Evolutionary conservation across 2,888 invertebrate species (phyloP).

Genomic region (Crocallis elinguaria): DNA sequence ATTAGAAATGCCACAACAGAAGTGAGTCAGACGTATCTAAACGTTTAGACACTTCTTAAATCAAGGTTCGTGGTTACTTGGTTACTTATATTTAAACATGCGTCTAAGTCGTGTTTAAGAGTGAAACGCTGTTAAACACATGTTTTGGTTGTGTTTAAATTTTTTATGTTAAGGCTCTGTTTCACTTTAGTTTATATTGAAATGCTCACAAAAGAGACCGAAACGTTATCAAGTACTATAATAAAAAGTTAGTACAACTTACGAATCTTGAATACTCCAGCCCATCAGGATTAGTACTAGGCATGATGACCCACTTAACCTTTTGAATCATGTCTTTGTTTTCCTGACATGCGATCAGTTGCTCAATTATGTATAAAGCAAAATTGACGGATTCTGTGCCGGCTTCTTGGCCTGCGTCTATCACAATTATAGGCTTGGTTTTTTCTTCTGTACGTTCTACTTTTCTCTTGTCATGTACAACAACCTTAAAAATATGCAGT

Average conservation of each 20-base stretch:
- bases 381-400: slow-evolving; percentile 59
- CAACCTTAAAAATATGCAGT: slow-evolving; percentile 10
- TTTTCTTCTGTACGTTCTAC: background rate
- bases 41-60: too few species aligned
- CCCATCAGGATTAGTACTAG: slow-evolving; percentile 72
- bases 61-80: too few species aligned
- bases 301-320: slow-evolving; percentile 68
- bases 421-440: slow-evolving; percentile 53
- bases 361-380: slow-evolving; percentile 65
- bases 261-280: slow-evolving; percentile 65
- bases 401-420: slow-evolving; percentile 72
- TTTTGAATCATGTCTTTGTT: slow-evolving; percentile 55
- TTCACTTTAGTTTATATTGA: too few species aligned
- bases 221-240: too few species aligned
- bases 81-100: too few species aligned
- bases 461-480: background rate
- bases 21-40: too few species aligned
- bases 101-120: too few species aligned
- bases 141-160: too few species aligned
- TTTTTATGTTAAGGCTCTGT: too few species aligned
- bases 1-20: too few species aligned
- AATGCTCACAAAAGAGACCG: too few species aligned
- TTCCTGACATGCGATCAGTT: slow-evolving; percentile 68
- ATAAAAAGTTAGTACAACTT: slow-evolving; percentile 35
- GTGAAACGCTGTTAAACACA: too few species aligned